Evolutionary conservation across 2,113 vertebrate genomes (phyloP).

Genomic region (Saiga tatarica): DNA sequence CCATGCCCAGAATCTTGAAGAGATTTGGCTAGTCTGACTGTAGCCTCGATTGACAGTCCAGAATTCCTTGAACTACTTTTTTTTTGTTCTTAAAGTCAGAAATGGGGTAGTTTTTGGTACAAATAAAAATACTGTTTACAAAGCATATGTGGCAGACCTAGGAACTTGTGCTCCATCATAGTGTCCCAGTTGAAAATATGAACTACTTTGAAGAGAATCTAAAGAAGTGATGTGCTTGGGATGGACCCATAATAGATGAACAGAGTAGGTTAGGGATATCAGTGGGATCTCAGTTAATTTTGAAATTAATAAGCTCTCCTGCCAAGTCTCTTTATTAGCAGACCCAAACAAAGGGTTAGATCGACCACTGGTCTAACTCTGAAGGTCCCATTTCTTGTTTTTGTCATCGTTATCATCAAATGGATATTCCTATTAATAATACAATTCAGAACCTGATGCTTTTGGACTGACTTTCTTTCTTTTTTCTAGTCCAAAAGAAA

Average conservation of each 20-base stretch:
- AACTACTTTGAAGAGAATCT: neutral
- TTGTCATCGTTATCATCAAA: neutral
- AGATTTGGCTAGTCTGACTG: neutral
- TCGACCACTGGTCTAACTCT: neutral
- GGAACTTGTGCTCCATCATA: neutral
- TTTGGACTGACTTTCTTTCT: conserved; percentile 47
- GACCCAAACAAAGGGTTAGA: neutral
- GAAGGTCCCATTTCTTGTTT: neutral
- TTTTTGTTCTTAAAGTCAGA: neutral
- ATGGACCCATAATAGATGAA: neutral
- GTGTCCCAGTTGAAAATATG: neutral
- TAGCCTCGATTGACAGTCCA: neutral
- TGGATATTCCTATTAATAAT: neutral
- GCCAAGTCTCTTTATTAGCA: neutral
- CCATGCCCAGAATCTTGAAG: neutral
- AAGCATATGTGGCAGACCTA: neutral
- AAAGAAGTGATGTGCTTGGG: neutral
- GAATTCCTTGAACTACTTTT: conserved; percentile 14
- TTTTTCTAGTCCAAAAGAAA: conserved; percentile 85
- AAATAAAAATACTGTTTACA: neutral
- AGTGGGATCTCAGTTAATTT: neutral
- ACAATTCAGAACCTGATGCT: conserved; percentile 36
- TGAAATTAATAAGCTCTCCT: neutral
- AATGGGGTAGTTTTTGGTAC: neutral
- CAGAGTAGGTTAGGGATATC: neutral